phyloP scores from a whole-genome alignment of 2,888 invertebrate species.

The Cephalotes varians region DNA sequence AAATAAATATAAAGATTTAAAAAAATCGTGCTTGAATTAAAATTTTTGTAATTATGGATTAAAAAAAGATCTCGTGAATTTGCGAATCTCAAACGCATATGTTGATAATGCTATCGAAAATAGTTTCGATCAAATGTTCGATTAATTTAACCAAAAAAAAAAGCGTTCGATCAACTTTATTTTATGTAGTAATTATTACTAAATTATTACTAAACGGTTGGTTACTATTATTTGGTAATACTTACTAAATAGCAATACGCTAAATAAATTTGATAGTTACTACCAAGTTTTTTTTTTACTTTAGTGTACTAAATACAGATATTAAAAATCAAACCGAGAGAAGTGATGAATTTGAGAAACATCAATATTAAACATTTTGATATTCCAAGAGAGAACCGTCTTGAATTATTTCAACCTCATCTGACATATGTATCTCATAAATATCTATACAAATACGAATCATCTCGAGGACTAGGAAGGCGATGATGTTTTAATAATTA shows the following conservation, averaged over 20 bases:
- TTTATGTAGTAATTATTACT: too few species aligned
- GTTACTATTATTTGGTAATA: too few species aligned
- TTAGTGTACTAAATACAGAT: neutral
- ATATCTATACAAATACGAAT: neutral
- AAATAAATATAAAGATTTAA: too few species aligned
- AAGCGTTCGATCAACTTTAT: too few species aligned
- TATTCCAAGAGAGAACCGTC: neutral
- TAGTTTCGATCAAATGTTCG: too few species aligned
- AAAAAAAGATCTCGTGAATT: neutral
- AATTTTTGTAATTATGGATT: too few species aligned
- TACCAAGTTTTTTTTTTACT: too few species aligned
- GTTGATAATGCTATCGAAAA: conserved; percentile 60
- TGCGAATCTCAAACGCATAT: neutral
- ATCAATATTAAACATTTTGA: neutral
- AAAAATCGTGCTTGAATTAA: neutral
- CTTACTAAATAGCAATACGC: too few species aligned
- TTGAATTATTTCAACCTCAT: conserved; percentile 3
- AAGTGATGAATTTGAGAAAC: neutral
- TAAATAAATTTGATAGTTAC: too few species aligned
- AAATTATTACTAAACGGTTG: too few species aligned
- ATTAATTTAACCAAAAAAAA: too few species aligned
- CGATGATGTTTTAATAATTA: conserved; percentile 40
- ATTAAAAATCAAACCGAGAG: neutral
- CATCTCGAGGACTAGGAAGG: neutral
- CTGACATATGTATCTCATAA: neutral